Evolutionary conservation across 2,113 vertebrate species (phyloP), one percentile per base, ranked within the genome.

Genomic region (Guaruba guarouba): DNA sequence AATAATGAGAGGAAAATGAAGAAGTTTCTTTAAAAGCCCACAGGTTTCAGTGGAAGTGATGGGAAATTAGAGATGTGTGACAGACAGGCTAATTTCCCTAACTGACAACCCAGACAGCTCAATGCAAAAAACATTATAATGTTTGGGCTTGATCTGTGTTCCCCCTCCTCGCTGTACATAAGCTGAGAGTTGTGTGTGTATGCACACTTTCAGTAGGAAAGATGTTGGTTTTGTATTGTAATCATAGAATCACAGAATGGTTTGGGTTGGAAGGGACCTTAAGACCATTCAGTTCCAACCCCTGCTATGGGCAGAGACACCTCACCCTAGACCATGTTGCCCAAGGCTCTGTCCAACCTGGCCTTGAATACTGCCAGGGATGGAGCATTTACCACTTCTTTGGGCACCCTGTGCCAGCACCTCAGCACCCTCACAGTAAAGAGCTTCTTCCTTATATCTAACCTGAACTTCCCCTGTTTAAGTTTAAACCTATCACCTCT

Each of bases 31-130:
- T 94, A 90, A 94, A 95, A 96, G 79, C 92, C 68, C 76, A 88
- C 78, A 81, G 15, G 0, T 95, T 92, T 92, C 43, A 81, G 35
- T 46, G 29, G 39, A 96, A 95, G 35, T 83, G 91, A 91, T 86
- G 87, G 64, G 68, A 84, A 95, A 95, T 92, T 77, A 88, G 55
- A 92, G 39, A 17, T 1, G 7, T 57, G 54, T 94, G 88, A 95
- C 63, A 92, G 90, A 96, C 80, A 27, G 64, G 68, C 61, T 96
- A 70, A 96, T 96, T 96, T 78, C 39, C 61, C 35, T 66, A 85
- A 89, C 67, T 95, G 95, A 96, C 95, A 97, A 55, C 43, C 46
- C 82, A 94, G 92, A 95, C 92, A 96, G 79, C 33, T 95, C 2
- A 1, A 39, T 71, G 31, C 14, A 49, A 70, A 29, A 78, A 63